A percentile compares a stretch with the other conserved stretches of the same genome.
Conservation (phyloP, 2,113 vertebrate species). For the Rafetus swinhoei region DNA sequence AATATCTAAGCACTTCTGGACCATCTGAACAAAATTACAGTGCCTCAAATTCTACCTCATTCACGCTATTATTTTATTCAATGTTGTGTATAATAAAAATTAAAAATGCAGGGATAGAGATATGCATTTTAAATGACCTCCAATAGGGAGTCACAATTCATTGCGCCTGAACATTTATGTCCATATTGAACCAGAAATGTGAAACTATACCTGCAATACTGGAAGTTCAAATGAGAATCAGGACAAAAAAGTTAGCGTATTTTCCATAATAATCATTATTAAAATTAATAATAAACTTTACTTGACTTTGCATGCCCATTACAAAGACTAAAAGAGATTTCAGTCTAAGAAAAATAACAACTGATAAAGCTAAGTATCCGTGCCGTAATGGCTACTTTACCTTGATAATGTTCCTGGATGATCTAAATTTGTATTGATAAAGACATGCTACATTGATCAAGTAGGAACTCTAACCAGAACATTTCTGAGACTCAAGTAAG, state of each 20-base stretch:
- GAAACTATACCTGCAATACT: neutral
- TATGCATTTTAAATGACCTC: constrained; percentile 10
- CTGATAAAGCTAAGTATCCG: constrained; percentile 36
- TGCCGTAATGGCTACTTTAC: constrained; percentile 44
- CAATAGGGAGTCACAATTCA: neutral
- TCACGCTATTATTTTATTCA: neutral
- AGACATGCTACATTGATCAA: neutral
- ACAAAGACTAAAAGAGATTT: neutral
- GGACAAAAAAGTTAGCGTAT: neutral
- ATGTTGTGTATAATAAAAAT: neutral
- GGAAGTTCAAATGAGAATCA: neutral
- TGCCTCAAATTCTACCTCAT: neutral
- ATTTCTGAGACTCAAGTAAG: constrained; percentile 20
- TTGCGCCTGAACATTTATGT: neutral
- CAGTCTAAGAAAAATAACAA: constrained; percentile 54
- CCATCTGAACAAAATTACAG: rapidly evolving
- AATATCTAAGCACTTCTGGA: neutral
- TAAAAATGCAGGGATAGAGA: neutral
- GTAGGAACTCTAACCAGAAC: constrained; percentile 39
- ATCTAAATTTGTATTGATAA: constrained; percentile 30
- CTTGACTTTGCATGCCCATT: neutral
- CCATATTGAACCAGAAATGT: neutral
- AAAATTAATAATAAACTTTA: no score
- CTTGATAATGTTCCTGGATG: constrained; percentile 13
- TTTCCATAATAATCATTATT: neutral